Conservation (phyloP, 2,113 vertebrate species). For the Erythrolamprus reginae region DNA sequence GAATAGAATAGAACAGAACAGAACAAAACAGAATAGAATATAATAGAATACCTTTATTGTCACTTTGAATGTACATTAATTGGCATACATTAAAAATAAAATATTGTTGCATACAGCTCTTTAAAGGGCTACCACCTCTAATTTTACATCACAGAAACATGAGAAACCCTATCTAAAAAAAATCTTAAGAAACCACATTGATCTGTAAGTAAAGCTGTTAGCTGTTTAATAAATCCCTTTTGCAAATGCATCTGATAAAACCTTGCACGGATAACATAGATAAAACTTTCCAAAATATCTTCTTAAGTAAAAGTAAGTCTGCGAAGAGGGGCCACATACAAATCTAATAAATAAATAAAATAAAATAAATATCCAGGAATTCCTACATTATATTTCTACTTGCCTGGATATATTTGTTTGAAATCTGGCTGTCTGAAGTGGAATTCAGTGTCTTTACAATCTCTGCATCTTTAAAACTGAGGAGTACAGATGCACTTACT, state of each 20-base stretch:
- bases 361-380: neutral
- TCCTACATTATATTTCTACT: neutral
- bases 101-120: too few relatives aligned
- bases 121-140: too few relatives aligned
- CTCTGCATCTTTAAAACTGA: neutral
- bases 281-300: neutral
- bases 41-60: too few relatives aligned
- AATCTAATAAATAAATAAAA: too few relatives aligned
- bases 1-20: too few relatives aligned
- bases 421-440: neutral
- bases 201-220: neutral
- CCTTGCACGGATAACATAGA: neutral
- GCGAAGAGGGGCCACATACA: too few relatives aligned
- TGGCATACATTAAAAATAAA: too few relatives aligned
- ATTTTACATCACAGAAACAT: too few relatives aligned
- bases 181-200: neutral
- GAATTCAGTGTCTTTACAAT: neutral
- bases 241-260: neutral
- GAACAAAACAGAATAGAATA: too few relatives aligned
- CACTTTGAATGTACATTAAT: too few relatives aligned
- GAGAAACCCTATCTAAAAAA: neutral
- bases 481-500: neutral
- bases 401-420: neutral
- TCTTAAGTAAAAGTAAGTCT: neutral
- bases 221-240: too few relatives aligned